A percentile compares a stretch with the other conserved stretches of the same genome.
These are phyloP conservation scores for Halictus ligatus DNA, from an alignment of 2,888 invertebrate genomes.

Conservation along the genomic window DNA sequence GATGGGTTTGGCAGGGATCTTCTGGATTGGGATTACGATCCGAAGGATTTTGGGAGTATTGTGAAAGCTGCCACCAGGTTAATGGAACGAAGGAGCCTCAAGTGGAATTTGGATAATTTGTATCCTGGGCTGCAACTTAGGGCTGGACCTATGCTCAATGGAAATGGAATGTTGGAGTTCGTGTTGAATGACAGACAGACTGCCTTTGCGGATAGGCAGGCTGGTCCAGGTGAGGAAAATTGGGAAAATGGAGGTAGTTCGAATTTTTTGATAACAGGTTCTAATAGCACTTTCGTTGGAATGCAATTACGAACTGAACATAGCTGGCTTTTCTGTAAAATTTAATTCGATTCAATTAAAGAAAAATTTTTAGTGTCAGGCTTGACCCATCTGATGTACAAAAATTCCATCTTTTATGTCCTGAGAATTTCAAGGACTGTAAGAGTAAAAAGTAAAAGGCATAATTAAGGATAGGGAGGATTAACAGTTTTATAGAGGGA, in stretches of 20 bases:
- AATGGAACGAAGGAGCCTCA: constrained; percentile 89
- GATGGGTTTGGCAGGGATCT: constrained; percentile 88
- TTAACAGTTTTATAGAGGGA: not conserved
- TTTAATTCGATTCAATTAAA: too few species aligned
- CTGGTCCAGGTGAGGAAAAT: constrained; percentile 86
- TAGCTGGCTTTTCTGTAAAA: too few species aligned
- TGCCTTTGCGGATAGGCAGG: constrained; percentile 85
- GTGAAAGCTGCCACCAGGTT: constrained; percentile 79
- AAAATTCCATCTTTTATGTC: not conserved
- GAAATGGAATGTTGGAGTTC: constrained; percentile 91
- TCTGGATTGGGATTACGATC: constrained; percentile 90
- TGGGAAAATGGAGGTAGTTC: too few species aligned
- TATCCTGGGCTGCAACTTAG: constrained; percentile 92
- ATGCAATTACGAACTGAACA: too few species aligned
- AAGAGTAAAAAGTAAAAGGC: not conserved
- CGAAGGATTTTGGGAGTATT: constrained; percentile 89
- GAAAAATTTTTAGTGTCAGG: not conserved
- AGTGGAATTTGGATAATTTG: constrained; percentile 90
- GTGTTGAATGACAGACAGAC: constrained; percentile 87
- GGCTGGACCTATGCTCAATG: constrained; percentile 89
- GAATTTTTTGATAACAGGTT: too few species aligned
- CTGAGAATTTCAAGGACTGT: not conserved
- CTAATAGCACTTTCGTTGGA: too few species aligned
- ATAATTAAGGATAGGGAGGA: not conserved
- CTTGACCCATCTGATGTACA: not conserved